These are phyloP conservation scores for Meiosimyza platycephala DNA, from an alignment of 2,888 invertebrate genomes.

Conservation along the genomic window DNA sequence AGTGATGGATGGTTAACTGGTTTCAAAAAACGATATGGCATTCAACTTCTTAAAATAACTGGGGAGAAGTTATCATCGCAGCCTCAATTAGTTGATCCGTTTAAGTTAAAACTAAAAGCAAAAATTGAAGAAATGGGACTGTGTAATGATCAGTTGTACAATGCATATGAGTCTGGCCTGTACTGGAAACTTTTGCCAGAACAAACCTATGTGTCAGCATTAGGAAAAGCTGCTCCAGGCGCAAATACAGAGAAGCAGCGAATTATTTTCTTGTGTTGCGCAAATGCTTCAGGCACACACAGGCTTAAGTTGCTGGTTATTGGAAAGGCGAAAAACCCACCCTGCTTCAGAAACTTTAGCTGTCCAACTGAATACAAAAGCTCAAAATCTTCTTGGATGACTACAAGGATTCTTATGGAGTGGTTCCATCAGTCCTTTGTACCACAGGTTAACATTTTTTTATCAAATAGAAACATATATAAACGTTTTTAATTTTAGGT, in stretches of 20 bases:
- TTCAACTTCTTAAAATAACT: slow-evolving; percentile 32
- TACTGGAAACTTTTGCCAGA: slow-evolving; percentile 36
- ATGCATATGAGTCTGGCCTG: slow-evolving; percentile 32
- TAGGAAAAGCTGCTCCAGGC: slow-evolving; percentile 36
- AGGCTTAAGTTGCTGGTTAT: slow-evolving; percentile 37
- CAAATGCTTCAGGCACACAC: slow-evolving; percentile 35
- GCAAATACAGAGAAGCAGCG: slow-evolving; percentile 31
- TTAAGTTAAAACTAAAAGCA: slow-evolving; percentile 24
- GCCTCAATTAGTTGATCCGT: slow-evolving; percentile 35
- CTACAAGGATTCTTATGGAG: background rate
- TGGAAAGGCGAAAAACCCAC: slow-evolving; percentile 36
- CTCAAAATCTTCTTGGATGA: slow-evolving; percentile 22
- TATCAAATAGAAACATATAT: too few species aligned
- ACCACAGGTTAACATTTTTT: too few species aligned
- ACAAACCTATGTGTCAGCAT: slow-evolving; percentile 28
- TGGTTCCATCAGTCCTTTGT: too few species aligned
- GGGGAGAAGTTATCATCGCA: slow-evolving; percentile 34
- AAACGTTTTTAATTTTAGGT: background rate
- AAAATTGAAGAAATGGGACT: slow-evolving; percentile 32
- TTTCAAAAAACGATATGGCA: slow-evolving; percentile 38
- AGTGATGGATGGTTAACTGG: background rate
- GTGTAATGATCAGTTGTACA: slow-evolving; percentile 7
- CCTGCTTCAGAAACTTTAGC: slow-evolving; percentile 35
- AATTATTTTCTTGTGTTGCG: slow-evolving; percentile 29
- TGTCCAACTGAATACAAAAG: slow-evolving; percentile 28